Base-by-base conservation (phyloP, 2,797 vertebrate genomes). In the Ctenochaetus hawaiiensis region DNA sequence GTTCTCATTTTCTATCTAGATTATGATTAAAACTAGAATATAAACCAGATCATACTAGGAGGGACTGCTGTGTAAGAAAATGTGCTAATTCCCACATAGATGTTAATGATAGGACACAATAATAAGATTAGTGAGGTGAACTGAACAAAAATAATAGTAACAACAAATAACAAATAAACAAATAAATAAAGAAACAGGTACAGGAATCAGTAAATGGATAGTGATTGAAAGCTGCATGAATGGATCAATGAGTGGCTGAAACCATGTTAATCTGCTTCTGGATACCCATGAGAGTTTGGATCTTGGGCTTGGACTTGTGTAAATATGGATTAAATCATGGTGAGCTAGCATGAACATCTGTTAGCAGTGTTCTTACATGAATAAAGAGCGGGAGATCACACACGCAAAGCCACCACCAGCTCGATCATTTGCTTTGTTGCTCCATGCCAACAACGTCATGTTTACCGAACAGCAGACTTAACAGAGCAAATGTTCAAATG, bases 281-380 rank as follows among this genome's bases (percentile, higher is more conserved):
- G 37, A 43, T 34, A 11, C 64, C 30, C 69, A 9, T 23, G 53
- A 81, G 58, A 18, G 58, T 78, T 45, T 52, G 5, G 23, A 20
- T 79, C 45, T 65, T 56, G 14, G 45, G 39, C 20, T 64, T 14
- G 26, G 44, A 20, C 37, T 67, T 4, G 2, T 71, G 47, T 53
- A 68, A 65, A 71, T 65, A 67, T 72, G 59, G 60, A 69, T 78
- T 34, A 66, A 72, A 75, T 75, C 84, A 53, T 22, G 77, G 70
- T 22, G 37, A 37, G 67, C 49, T 22, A 6, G 39, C 51, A 34
- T 43, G 52, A 71, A 56, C 76, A 82, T 70, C 76, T 85, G 73
- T 74, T 58, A 18, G 17, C 52, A 18, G 44, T 17, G 61, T 61
- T 51, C 39, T 78, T 58, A 62, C 60, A 70, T 30, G 67, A 77